Conservation (phyloP, 1,140 invertebrate genomes). For the Drosophila carrolli region DNA sequence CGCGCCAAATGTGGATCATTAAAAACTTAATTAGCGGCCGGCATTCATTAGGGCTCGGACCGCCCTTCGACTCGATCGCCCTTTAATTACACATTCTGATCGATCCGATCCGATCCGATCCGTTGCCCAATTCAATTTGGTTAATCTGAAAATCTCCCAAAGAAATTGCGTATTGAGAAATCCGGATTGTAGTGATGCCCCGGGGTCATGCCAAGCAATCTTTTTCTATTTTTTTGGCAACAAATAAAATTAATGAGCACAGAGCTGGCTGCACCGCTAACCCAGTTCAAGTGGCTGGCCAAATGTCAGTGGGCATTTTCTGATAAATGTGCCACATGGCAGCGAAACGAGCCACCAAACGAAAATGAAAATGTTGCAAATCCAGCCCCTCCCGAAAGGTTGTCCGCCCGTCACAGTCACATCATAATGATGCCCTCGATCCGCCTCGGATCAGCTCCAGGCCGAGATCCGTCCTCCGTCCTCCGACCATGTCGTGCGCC, state of each 20-base stretch:
- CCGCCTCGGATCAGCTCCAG: conserved; percentile 50
- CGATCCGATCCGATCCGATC: conserved; percentile 13
- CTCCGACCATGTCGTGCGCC: conserved; percentile 70
- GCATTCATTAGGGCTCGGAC: conserved; percentile 50
- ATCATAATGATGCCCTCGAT: conserved; percentile 82
- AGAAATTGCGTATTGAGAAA: conserved; percentile 75
- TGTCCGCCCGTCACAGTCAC: conserved; percentile 62
- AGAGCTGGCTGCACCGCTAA: conserved; percentile 56
- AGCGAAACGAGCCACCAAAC: conserved; percentile 27
- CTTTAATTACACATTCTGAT: conserved; percentile 55
- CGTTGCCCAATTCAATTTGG: conserved; percentile 47
- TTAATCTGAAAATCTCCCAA: conserved; percentile 43
- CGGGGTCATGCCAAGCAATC: conserved; percentile 24
- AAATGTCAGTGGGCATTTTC: conserved; percentile 79
- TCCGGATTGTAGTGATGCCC: conserved; percentile 44
- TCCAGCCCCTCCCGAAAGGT: conserved; percentile 74
- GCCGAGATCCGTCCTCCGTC: conserved; percentile 30
- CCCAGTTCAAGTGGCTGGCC: conserved; percentile 72
- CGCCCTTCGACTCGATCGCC: conserved; percentile 52
- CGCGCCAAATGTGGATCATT: conserved; percentile 45
- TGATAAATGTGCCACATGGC: conserved; percentile 79
- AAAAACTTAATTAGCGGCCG: conserved; percentile 58
- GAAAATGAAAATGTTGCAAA: conserved; percentile 73
- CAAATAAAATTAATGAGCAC: conserved; percentile 73
- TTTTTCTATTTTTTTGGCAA: conserved; percentile 50